Conservation (phyloP, 2,113 vertebrate species). For the Donacobius atricapilla region DNA sequence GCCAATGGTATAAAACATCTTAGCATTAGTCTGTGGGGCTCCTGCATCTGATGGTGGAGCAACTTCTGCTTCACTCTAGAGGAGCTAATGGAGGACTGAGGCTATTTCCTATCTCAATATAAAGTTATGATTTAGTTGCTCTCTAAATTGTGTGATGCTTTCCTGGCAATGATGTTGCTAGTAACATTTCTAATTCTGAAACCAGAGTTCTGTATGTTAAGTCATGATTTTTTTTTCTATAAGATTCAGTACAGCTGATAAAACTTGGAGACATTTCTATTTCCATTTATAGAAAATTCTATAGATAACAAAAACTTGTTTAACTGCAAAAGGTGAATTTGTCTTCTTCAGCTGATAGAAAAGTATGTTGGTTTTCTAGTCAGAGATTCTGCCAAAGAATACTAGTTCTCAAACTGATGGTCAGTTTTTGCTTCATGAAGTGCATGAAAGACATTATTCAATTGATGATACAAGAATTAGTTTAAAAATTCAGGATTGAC, state of each 20-base stretch:
- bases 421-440: background rate
- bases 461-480: background rate
- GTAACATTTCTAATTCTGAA: conserved; percentile 19
- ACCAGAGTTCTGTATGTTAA: conserved; percentile 17
- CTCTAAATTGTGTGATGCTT: background rate
- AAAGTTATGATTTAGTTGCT: background rate
- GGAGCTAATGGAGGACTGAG: background rate
- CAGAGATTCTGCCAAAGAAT: background rate
- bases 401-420: background rate
- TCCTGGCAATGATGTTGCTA: background rate
- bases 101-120: background rate
- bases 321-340: background rate
- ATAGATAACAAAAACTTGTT: background rate
- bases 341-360: conserved; percentile 4
- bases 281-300: conserved; percentile 36
- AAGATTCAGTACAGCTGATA: conserved; percentile 16
- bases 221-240: conserved; percentile 2
- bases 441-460: background rate
- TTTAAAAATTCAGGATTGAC: background rate
- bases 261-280: conserved; percentile 36
- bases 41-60: background rate
- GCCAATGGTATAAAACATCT: background rate
- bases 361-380: conserved; percentile 15
- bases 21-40: background rate
- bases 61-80: background rate